These are phyloP conservation scores for Odontomachus brunneus DNA, from an alignment of 1,140 invertebrate species.

Conservation along the genomic window DNA sequence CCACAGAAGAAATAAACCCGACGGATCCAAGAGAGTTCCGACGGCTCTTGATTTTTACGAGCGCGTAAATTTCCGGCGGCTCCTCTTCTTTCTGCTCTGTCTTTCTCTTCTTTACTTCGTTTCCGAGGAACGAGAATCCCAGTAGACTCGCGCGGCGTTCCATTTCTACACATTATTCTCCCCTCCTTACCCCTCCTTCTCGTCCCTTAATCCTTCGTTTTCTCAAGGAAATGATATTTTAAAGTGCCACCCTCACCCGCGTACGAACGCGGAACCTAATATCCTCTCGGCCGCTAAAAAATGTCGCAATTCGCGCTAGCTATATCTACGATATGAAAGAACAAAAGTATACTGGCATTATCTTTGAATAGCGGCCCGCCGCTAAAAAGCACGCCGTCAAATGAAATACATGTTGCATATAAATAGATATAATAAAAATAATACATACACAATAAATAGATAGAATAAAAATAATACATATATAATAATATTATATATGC, in stretches of 20 bases:
- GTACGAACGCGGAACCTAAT: slow-evolving; percentile 41
- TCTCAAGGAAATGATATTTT: slow-evolving; percentile 62
- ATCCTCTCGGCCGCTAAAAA: slow-evolving; percentile 35
- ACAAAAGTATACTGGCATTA: slow-evolving; percentile 37
- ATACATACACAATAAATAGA: background rate
- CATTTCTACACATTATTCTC: slow-evolving; percentile 59
- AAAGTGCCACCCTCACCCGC: slow-evolving; percentile 45
- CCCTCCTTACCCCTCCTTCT: slow-evolving; percentile 53
- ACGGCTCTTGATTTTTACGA: slow-evolving; percentile 85
- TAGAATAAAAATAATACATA: too few relatives aligned
- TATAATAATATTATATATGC: background rate
- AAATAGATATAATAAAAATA: slow-evolving; percentile 4
- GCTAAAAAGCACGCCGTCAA: background rate
- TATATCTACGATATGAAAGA: slow-evolving; percentile 20
- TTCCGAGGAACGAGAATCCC: slow-evolving; percentile 60
- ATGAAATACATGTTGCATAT: background rate
- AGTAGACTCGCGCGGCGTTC: slow-evolving; percentile 51
- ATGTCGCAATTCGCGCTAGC: slow-evolving; percentile 39
- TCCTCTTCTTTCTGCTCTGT: slow-evolving; percentile 50
- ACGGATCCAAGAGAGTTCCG: slow-evolving; percentile 74
- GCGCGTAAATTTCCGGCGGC: slow-evolving; percentile 81
- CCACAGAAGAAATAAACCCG: slow-evolving; percentile 46
- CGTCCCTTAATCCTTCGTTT: slow-evolving; percentile 54
- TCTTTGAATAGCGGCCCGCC: slow-evolving; percentile 1
- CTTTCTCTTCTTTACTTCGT: slow-evolving; percentile 57